A percentile compares a stretch with the other conserved stretches of the same genome.
Conservation (phyloP, 2,113 vertebrate species). For the Cryptomyrus ogoouensis region DNA sequence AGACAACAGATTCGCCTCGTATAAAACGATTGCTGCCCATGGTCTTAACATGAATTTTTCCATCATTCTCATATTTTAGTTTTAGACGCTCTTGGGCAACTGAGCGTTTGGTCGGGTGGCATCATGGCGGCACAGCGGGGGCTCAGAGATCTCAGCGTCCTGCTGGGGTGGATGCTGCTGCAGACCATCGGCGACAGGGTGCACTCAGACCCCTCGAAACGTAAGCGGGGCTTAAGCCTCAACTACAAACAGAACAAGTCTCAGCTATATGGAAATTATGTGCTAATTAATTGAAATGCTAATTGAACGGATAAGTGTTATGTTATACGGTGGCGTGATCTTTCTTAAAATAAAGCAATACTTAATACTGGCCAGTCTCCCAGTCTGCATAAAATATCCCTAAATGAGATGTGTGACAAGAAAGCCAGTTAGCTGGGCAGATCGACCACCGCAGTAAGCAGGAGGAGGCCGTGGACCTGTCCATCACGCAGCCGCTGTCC, state of each 20-base stretch:
- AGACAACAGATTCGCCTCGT: not conserved
- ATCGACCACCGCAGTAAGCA: not conserved
- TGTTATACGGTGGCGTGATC: not conserved
- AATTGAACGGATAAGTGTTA: not conserved
- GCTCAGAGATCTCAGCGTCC: constrained; percentile 44
- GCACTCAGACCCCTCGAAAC: constrained; percentile 64
- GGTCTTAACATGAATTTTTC: not conserved
- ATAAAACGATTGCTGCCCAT: not conserved
- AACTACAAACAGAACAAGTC: not conserved
- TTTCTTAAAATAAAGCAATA: not conserved
- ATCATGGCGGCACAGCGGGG: constrained; percentile 57
- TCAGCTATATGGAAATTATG: not conserved
- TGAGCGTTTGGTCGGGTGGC: not conserved
- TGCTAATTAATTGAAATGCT: not conserved
- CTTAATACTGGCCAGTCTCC: not conserved
- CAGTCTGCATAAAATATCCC: not conserved
- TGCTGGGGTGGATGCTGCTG: constrained; percentile 56
- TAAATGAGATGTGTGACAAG: not conserved
- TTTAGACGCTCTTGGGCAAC: not conserved
- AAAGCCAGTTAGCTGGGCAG: not conserved
- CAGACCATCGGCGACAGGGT: constrained; percentile 59
- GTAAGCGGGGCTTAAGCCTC: constrained; percentile 53
- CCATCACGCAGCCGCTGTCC: not conserved
- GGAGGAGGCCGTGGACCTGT: not conserved
- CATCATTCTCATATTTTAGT: not conserved